Evolutionary conservation across 2,113 vertebrate species (phyloP), one percentile per base, ranked within the genome.

Genomic region (Casuarius casuarius): DNA sequence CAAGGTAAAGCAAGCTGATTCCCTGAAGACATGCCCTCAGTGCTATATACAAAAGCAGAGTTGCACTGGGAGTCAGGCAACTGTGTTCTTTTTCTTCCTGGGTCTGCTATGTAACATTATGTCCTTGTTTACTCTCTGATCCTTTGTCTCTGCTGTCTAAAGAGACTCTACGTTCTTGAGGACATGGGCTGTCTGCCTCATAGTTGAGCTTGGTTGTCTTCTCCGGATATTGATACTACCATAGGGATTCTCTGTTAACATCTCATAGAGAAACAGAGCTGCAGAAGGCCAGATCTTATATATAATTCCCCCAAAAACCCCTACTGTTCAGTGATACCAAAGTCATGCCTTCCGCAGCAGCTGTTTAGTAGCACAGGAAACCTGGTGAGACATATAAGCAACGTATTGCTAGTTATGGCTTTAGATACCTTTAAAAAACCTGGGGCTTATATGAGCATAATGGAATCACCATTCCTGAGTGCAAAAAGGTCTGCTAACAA

Each of bases 171-270:
- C 78, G 72, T 23, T 75, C 65, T 44, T 87, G 84, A 92, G 62
- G 52, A 75, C 44, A 66, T 35, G 5, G 26, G 4, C n/a, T 61
- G 14, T 61, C 66, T 83, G 40, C 54, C 63, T 81, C 80, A 81
- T 4, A 63, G 25, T 14, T 78, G 23, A 90, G 38, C 8, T 89
- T 5, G 0, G 25, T 48, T 91, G 51, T 67, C 89, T 94, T 72
- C 66, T 87, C 91, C 51, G 19, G 62, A 52, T 92, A 87, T 89
- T 66, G 74, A 85, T 92, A 92, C 91, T 94, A 58, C 51, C 74
- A 17, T 29, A 94, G 85, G 23, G 38, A 75, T 78, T 78, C 1
- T 22, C 33, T 92, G 66, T 58, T 76, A 87, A 58, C 8, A 52
- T 66, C 62, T 91, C 58, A 79, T 22, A 84, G 48, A 73, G 31